These are phyloP conservation scores for Gymnodraco acuticeps DNA, from an alignment of 2,797 vertebrate genomes.

Conservation along the genomic window DNA sequence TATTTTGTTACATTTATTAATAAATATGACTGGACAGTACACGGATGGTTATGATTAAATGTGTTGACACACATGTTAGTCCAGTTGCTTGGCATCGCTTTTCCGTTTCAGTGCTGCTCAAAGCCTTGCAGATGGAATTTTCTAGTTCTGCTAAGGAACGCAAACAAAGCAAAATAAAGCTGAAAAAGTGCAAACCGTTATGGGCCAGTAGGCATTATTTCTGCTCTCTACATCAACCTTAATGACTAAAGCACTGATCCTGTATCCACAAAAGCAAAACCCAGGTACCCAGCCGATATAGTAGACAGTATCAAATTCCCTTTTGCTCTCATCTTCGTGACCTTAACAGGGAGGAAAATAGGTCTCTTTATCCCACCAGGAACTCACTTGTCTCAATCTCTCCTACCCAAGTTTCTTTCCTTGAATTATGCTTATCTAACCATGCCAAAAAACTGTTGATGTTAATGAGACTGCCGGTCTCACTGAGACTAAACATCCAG, in stretches of 20 bases:
- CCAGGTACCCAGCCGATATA: slow-evolving; percentile 12
- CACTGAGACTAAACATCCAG: neutral
- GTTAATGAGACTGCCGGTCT: neutral
- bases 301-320: slow-evolving; percentile 3
- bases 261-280: slow-evolving; percentile 15
- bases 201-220: slow-evolving; percentile 49
- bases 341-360: slow-evolving; percentile 10
- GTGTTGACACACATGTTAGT: neutral
- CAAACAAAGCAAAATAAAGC: slow-evolving; percentile 59
- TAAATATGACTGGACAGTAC: neutral
- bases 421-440: slow-evolving; percentile 15
- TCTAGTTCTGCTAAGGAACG: slow-evolving; percentile 38
- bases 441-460: neutral
- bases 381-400: slow-evolving; percentile 7
- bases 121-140: slow-evolving; percentile 37
- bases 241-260: slow-evolving; percentile 42
- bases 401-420: slow-evolving; percentile 22
- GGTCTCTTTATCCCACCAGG: neutral
- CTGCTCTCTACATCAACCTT: slow-evolving; percentile 45
- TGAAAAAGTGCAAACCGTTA: slow-evolving; percentile 58
- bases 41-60: neutral
- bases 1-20: neutral
- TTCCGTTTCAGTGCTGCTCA: slow-evolving; percentile 19
- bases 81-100: slow-evolving; percentile 3
- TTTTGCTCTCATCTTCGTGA: slow-evolving; percentile 34